Percentiles rank a stretch among this genome's conserved stretches.
Conservation (phyloP, 2,888 invertebrate species). For the Zeuzera pyrina region DNA sequence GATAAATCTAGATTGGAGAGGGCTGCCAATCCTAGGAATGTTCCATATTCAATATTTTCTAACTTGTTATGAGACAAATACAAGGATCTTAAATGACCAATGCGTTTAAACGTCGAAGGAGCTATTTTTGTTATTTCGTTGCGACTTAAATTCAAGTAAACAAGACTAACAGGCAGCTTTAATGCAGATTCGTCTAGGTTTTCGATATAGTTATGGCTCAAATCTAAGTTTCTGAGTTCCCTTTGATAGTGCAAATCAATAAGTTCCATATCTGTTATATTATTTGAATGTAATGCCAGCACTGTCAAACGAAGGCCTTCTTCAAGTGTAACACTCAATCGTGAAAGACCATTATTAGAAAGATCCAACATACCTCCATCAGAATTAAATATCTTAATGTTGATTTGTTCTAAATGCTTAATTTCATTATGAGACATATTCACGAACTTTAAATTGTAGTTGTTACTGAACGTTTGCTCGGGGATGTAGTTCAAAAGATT, state of each 20-base stretch:
- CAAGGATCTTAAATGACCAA: constrained; percentile 35
- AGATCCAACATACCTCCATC: constrained; percentile 51
- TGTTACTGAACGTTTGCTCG: constrained; percentile 34
- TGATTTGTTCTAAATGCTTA: constrained; percentile 28
- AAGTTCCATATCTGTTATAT: constrained; percentile 33
- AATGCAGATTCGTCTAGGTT: constrained; percentile 35
- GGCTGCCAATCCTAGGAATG: constrained; percentile 35
- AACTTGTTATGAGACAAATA: constrained; percentile 39
- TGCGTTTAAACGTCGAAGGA: constrained; percentile 38
- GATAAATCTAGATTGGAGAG: constrained; percentile 32
- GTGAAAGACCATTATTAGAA: constrained; percentile 43
- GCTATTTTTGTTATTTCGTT: constrained; percentile 37
- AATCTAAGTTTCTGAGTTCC: constrained; percentile 33
- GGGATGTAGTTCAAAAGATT: constrained; percentile 44
- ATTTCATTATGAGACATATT: constrained; percentile 49
- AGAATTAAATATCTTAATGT: constrained; percentile 40
- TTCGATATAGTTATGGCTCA: constrained; percentile 41
- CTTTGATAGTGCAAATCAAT: constrained; percentile 36
- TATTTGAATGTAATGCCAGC: constrained; percentile 41
- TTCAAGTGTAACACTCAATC: constrained; percentile 33
- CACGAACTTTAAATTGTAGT: constrained; percentile 35
- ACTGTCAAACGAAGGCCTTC: constrained; percentile 36
- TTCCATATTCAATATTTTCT: constrained; percentile 36
- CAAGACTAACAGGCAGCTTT: constrained; percentile 32
- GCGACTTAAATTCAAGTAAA: constrained; percentile 35